Evolutionary conservation across 2,888 invertebrate species (phyloP).

Genomic region (Catocala nupta): DNA sequence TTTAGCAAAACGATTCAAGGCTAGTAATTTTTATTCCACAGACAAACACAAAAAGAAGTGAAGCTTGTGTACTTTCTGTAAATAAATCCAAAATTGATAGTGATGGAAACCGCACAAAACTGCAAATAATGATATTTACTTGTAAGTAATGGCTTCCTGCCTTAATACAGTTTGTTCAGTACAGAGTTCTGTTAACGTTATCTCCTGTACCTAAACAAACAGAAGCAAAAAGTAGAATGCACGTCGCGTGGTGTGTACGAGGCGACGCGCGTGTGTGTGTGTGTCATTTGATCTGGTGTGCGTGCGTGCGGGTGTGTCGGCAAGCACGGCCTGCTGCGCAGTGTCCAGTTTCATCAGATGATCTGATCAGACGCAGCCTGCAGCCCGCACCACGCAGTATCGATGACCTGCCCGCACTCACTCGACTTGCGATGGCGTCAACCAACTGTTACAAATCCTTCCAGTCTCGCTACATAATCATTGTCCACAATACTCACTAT

Average conservation of each 20-base stretch:
- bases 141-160: constrained; percentile 10
- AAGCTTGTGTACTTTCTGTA: constrained; percentile 6
- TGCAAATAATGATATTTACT: not conserved
- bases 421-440: constrained; percentile 5
- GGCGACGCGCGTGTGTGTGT: constrained; percentile 6
- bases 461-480: too few relatives aligned
- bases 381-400: constrained; percentile 32
- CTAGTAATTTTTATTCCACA: not conserved
- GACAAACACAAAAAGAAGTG: not conserved
- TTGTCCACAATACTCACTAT: too few relatives aligned
- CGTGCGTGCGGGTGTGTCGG: constrained; percentile 21
- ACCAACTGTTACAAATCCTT: constrained; percentile 15
- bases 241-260: constrained; percentile 20
- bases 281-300: constrained; percentile 33
- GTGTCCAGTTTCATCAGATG: constrained; percentile 49
- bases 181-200: constrained; percentile 28
- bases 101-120: not conserved
- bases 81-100: constrained; percentile 3
- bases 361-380: constrained; percentile 47
- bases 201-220: constrained; percentile 48
- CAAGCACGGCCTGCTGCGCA: constrained; percentile 32
- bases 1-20: constrained; percentile 18
- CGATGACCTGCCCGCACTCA: constrained; percentile 26
- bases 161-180: constrained; percentile 2
- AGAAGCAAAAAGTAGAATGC: constrained; percentile 37